These are phyloP conservation scores for Patiria pectinifera DNA, from an alignment of 53 echinoderm and acorn worm species.

Conservation along the genomic window DNA sequence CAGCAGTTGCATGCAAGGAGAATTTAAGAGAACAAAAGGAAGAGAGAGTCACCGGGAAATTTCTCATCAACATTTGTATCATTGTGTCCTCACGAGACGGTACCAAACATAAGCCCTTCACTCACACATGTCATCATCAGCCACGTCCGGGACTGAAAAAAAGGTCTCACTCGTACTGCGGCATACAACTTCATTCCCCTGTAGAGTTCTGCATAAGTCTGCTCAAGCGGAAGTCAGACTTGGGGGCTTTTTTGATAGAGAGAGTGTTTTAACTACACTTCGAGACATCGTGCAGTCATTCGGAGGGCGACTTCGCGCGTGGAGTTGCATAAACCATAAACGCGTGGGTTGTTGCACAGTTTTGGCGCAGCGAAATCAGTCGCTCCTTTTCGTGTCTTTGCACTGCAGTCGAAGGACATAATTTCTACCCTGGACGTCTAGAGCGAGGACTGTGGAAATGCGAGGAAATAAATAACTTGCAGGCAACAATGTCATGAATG, in stretches of 20 bases:
- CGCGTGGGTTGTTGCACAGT: not conserved
- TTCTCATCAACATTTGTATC: slow-evolving; percentile 49
- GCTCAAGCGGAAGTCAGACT: slow-evolving; percentile 19
- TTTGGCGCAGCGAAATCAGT: not conserved
- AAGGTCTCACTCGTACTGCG: too few species aligned
- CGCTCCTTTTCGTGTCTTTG: not conserved
- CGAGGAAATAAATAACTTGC: not conserved
- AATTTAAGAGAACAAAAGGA: not conserved
- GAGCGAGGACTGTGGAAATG: not conserved
- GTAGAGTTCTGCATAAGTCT: not conserved
- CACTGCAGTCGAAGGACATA: not conserved
- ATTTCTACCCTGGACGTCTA: not conserved
- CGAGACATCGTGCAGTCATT: not conserved
- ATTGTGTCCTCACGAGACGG: slow-evolving; percentile 16
- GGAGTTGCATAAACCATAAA: not conserved
- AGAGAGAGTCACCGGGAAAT: slow-evolving; percentile 48
- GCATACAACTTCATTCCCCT: not conserved
- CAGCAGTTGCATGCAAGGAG: not conserved
- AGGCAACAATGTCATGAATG: not conserved
- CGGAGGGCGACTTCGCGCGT: not conserved
- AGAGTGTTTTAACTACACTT: not conserved
- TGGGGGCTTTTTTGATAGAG: not conserved
- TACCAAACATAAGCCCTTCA: not conserved
- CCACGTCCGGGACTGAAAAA: not conserved
- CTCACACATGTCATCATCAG: not conserved